phyloP scores from a whole-genome alignment of 2,113 vertebrate genomes.

The Neomonachus schauinslandi region DNA sequence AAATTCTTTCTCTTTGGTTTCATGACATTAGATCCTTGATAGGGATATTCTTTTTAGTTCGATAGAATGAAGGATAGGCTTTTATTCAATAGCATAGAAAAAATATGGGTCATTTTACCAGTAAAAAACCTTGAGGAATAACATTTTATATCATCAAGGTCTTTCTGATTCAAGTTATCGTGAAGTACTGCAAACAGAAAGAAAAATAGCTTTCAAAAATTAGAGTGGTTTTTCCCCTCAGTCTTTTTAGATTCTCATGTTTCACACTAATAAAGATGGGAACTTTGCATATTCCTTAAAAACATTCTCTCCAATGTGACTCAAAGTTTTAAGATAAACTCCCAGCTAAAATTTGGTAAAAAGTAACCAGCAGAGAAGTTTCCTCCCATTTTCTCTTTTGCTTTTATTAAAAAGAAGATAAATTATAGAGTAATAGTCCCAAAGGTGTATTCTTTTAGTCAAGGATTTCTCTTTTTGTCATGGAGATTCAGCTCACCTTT shows the following conservation, averaged over 20 bases:
- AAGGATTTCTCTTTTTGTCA: not conserved
- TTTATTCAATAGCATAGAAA: slow-evolving; percentile 27
- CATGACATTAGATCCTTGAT: not conserved
- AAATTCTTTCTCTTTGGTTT: slow-evolving; percentile 40
- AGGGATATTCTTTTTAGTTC: not conserved
- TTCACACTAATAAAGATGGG: not conserved
- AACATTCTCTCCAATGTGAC: not conserved
- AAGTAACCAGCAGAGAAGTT: slow-evolving; percentile 34
- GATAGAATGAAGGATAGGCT: slow-evolving; percentile 33
- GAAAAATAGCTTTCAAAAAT: not conserved
- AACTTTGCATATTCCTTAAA: slow-evolving; percentile 37
- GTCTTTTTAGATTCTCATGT: slow-evolving; percentile 5
- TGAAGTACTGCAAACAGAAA: not conserved
- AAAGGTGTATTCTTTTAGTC: not conserved
- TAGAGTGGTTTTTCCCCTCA: not conserved
- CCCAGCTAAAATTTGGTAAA: slow-evolving; percentile 1
- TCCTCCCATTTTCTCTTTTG: slow-evolving; percentile 14
- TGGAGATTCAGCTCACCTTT: not conserved
- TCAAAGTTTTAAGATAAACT: slow-evolving; percentile 48
- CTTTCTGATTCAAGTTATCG: slow-evolving; percentile 23
- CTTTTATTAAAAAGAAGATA: slow-evolving; percentile 41
- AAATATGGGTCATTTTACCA: not conserved
- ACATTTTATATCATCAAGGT: slow-evolving; percentile 28
- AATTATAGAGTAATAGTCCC: slow-evolving; percentile 18
- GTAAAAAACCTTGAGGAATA: slow-evolving; percentile 43